Conservation (phyloP, 1,140 invertebrate species). For the Pomacea maculata region DNA sequence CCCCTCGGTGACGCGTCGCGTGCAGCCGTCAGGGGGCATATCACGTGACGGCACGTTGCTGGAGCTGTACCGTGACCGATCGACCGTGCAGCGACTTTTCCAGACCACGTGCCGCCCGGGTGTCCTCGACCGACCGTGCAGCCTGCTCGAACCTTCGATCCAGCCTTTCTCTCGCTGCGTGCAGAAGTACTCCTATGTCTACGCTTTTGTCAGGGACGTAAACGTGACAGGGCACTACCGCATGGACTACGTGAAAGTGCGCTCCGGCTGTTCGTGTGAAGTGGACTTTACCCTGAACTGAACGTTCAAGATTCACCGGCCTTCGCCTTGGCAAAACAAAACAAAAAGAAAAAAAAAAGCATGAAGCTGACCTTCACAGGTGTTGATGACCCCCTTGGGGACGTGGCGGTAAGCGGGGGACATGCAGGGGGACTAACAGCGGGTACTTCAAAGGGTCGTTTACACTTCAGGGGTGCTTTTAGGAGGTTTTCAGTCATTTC, state of each 20-base stretch:
- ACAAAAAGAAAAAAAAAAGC: too few relatives aligned
- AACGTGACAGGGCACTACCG: slow-evolving; percentile 71
- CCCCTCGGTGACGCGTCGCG: slow-evolving; percentile 79
- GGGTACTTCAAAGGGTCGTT: too few relatives aligned
- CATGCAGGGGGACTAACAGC: too few relatives aligned
- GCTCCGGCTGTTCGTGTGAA: slow-evolving; percentile 85
- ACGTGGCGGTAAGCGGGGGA: too few relatives aligned
- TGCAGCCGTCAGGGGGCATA: slow-evolving; percentile 79
- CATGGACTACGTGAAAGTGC: slow-evolving; percentile 82
- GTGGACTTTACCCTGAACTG: slow-evolving; percentile 59
- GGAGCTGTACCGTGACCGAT: slow-evolving; percentile 77
- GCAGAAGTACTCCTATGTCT: slow-evolving; percentile 85
- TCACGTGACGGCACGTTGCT: slow-evolving; percentile 78
- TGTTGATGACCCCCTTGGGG: too few relatives aligned
- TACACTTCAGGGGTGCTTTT: too few relatives aligned
- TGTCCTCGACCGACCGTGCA: slow-evolving; percentile 78
- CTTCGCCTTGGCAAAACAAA: too few relatives aligned
- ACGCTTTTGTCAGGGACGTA: slow-evolving; percentile 77
- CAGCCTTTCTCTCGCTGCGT: slow-evolving; percentile 78
- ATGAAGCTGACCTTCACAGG: too few relatives aligned
- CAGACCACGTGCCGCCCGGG: slow-evolving; percentile 80
- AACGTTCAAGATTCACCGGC: neutral
- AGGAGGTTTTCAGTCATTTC: too few relatives aligned
- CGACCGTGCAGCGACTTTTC: slow-evolving; percentile 74
- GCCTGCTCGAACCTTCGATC: slow-evolving; percentile 77